Percentiles rank a stretch among this genome's conserved stretches.
phyloP scores from a whole-genome alignment of 2,797 vertebrate species.

The Enteromius treurensis region DNA sequence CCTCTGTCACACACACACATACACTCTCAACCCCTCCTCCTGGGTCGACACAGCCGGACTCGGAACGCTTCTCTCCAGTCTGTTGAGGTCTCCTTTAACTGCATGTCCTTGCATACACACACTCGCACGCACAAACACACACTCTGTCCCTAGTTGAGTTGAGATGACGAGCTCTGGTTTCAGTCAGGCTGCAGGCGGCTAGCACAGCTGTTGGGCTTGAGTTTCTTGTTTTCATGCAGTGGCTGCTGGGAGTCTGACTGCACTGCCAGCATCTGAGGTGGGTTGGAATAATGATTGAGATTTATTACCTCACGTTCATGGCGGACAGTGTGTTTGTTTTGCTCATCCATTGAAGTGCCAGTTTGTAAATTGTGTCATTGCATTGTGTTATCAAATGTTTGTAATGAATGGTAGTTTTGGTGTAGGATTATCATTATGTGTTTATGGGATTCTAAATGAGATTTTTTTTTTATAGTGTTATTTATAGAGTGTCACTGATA shows the following conservation, averaged over 20 bases:
- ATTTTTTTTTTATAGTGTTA: neutral
- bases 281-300: constrained; percentile 64
- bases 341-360: neutral
- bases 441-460: neutral
- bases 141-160: constrained; percentile 56
- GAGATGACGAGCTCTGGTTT: constrained; percentile 78
- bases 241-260: constrained; percentile 64
- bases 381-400: neutral
- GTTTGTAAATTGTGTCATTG: neutral
- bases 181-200: constrained; percentile 73
- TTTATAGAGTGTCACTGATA: neutral
- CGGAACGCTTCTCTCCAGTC: constrained; percentile 62
- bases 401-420: neutral
- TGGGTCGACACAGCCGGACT: constrained; percentile 58
- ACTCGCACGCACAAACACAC: constrained; percentile 58
- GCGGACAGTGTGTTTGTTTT: constrained; percentile 37
- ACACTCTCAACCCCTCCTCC: constrained; percentile 51
- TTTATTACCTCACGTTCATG: constrained; percentile 46
- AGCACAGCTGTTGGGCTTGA: constrained; percentile 66
- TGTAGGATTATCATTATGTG: neutral
- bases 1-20: constrained; percentile 37
- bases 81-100: constrained; percentile 62
- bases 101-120: constrained; percentile 57
- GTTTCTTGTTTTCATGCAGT: constrained; percentile 70
- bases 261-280: constrained; percentile 66